A percentile compares a stretch with the other conserved stretches of the same genome.
Conservation (phyloP, 1,140 invertebrate species). For the Oppia nitens region DNA sequence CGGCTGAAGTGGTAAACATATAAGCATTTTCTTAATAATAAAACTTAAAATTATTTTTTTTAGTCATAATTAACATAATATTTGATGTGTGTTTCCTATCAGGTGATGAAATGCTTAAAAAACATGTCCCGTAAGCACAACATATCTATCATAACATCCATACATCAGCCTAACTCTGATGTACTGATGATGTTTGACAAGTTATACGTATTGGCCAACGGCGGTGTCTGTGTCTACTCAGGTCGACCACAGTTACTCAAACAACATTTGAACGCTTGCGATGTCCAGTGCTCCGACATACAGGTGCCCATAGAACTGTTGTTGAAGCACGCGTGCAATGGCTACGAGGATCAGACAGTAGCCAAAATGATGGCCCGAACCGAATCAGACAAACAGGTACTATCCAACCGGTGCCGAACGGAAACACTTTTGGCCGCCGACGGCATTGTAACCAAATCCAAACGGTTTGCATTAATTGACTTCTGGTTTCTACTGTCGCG, state of each 20-base stretch:
- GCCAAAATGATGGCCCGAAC: background rate
- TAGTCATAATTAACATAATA: background rate
- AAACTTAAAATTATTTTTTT: background rate
- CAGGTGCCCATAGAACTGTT: slow-evolving; percentile 1
- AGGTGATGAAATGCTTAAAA: slow-evolving; percentile 3
- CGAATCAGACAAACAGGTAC: background rate
- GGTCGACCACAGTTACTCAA: background rate
- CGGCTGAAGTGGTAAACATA: slow-evolving; percentile 6
- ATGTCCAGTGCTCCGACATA: background rate
- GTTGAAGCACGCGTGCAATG: slow-evolving; percentile 2
- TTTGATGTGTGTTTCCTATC: background rate
- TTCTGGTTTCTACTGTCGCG: background rate
- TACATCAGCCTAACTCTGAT: slow-evolving; percentile 8
- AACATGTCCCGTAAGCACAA: background rate
- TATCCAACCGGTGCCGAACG: background rate
- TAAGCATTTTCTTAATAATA: background rate
- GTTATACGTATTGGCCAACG: slow-evolving; percentile 13
- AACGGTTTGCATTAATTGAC: background rate
- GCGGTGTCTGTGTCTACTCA: slow-evolving; percentile 9
- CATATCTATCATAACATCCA: slow-evolving; percentile 9
- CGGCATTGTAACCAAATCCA: background rate
- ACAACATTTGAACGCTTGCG: background rate
- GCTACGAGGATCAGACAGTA: background rate
- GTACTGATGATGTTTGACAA: slow-evolving; percentile 3
- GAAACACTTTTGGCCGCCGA: background rate